Conservation (phyloP, 2,797 vertebrate species). For the Mastacembelus armatus region DNA sequence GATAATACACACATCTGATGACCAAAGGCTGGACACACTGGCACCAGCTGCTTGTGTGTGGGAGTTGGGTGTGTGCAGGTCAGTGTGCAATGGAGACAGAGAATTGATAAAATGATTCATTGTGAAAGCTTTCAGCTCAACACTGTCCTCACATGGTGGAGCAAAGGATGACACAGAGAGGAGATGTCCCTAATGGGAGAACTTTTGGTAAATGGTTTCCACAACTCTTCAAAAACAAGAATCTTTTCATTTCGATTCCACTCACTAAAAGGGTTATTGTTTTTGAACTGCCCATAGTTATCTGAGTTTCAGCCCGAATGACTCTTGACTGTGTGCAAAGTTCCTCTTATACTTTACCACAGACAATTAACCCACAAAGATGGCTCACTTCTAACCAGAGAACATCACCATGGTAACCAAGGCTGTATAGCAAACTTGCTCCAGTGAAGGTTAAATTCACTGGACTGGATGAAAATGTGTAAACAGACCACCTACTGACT, state of each 20-base stretch:
- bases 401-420: slow-evolving; percentile 33
- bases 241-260: slow-evolving; percentile 1
- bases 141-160: slow-evolving; percentile 76
- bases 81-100: slow-evolving; percentile 6
- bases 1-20: slow-evolving; percentile 48
- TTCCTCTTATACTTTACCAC: neutral
- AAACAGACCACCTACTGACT: neutral
- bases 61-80: slow-evolving; percentile 34
- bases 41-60: slow-evolving; percentile 47
- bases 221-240: neutral
- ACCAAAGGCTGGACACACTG: slow-evolving; percentile 25
- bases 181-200: neutral
- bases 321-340: neutral
- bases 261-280: slow-evolving; percentile 4
- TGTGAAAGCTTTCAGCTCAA: slow-evolving; percentile 67
- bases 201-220: slow-evolving; percentile 3
- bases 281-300: slow-evolving; percentile 2
- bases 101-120: neutral
- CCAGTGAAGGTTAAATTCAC: neutral
- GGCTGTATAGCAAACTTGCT: neutral
- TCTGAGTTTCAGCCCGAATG: neutral
- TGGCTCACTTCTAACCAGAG: slow-evolving; percentile 1
- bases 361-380: slow-evolving; percentile 12
- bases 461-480: neutral
- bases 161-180: slow-evolving; percentile 38